Evolutionary conservation across 1,140 invertebrate species (phyloP).

Genomic region (Lasioglossum baleicum): DNA sequence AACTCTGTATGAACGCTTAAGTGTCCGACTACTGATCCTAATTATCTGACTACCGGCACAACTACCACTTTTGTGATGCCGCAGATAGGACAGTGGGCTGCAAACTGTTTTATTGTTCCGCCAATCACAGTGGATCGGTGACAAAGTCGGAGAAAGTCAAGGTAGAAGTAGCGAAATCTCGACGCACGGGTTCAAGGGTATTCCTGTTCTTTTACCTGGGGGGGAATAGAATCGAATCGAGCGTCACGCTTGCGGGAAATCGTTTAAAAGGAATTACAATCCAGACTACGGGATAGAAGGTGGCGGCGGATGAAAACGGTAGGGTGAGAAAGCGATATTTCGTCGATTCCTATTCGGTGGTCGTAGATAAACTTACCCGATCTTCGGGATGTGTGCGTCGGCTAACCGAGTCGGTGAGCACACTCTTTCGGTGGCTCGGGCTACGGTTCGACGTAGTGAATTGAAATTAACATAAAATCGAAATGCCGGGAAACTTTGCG

Average conservation of each 20-base stretch:
- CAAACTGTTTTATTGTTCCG: too few species aligned
- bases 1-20: too few species aligned
- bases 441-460: constrained; percentile 73
- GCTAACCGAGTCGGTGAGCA: constrained; percentile 57
- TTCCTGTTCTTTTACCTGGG: constrained; percentile 41
- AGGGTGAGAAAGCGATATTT: constrained; percentile 69
- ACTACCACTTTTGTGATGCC: too few species aligned
- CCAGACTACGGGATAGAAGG: constrained; percentile 54
- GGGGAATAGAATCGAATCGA: constrained; percentile 69
- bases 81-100: too few species aligned
- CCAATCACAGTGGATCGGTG: too few species aligned
- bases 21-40: too few species aligned
- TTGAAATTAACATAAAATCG: constrained; percentile 80
- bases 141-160: constrained; percentile 11
- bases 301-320: constrained; percentile 46
- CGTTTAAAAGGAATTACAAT: constrained; percentile 73
- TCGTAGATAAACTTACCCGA: constrained; percentile 72
- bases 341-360: constrained; percentile 71
- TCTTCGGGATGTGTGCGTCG: constrained; percentile 59
- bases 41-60: too few species aligned
- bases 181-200: constrained; percentile 33
- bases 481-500: constrained; percentile 77
- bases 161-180: constrained; percentile 6
- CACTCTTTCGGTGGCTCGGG: constrained; percentile 69
- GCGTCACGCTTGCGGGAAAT: constrained; percentile 70